These are phyloP conservation scores for Anastatus disparis DNA, from an alignment of 1,140 invertebrate genomes.

Conservation along the genomic window DNA sequence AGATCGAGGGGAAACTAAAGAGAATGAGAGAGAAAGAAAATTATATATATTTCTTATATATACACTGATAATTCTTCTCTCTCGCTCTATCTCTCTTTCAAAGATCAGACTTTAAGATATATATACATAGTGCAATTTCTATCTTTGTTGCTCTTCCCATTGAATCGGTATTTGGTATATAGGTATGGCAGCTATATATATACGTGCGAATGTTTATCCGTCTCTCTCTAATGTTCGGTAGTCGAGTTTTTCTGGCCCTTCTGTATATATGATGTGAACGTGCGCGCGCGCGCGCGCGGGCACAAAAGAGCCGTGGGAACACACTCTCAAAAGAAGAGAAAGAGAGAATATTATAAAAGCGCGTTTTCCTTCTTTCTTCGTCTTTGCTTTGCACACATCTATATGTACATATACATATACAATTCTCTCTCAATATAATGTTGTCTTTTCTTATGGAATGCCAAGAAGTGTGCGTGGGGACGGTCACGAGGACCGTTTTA, in stretches of 20 bases:
- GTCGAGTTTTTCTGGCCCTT: not conserved
- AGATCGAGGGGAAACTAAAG: too few species aligned
- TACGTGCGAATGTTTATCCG: constrained; percentile 3
- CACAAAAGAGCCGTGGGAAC: constrained; percentile 14
- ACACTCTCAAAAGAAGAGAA: not conserved
- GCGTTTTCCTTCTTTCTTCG: not conserved
- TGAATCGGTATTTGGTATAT: too few species aligned
- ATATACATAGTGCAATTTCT: not conserved
- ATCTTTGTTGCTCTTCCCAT: not conserved
- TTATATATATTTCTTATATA: constrained; percentile 5
- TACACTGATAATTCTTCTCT: too few species aligned
- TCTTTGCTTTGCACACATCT: not conserved
- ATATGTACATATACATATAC: not conserved
- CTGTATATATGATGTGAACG: not conserved
- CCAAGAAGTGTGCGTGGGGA: too few species aligned
- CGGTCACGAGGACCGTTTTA: too few species aligned
- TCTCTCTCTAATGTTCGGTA: not conserved
- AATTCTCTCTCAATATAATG: too few species aligned
- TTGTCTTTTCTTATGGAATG: too few species aligned
- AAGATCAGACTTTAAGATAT: too few species aligned
- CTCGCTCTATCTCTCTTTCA: too few species aligned
- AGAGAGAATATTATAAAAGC: not conserved
- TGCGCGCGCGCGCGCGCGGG: not conserved
- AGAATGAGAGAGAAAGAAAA: constrained; percentile 3
- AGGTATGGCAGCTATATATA: not conserved